These are phyloP conservation scores for Cydia fagiglandana DNA, from an alignment of 1,140 invertebrate genomes.

Conservation along the genomic window DNA sequence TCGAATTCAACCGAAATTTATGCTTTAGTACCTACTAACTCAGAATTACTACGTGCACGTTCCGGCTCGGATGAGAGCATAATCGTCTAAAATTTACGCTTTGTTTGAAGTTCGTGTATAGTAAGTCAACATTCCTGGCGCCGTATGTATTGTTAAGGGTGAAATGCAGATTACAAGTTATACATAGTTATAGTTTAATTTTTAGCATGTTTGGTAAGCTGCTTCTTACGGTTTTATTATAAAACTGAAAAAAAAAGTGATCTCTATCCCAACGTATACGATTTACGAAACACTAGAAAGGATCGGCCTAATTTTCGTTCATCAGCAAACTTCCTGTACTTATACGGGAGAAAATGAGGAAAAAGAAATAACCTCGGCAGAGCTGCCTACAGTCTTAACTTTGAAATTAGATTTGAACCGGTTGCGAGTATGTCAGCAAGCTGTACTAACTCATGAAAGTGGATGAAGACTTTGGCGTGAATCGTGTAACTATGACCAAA, in stretches of 20 bases:
- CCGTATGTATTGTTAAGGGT: slow-evolving; percentile 8
- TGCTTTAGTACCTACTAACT: slow-evolving; percentile 23
- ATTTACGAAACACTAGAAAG: not conserved
- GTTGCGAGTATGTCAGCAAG: slow-evolving; percentile 16
- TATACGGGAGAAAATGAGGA: not conserved
- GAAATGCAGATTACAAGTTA: slow-evolving; percentile 8
- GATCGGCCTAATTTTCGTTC: slow-evolving; percentile 1
- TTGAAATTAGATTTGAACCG: slow-evolving; percentile 28
- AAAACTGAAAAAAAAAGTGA: not conserved
- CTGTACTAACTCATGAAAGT: slow-evolving; percentile 1
- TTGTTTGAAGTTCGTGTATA: slow-evolving; percentile 24
- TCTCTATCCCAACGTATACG: not conserved
- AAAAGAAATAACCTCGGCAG: slow-evolving; percentile 11
- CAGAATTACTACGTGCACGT: slow-evolving; percentile 28
- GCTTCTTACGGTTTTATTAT: not conserved
- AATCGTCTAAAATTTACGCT: slow-evolving; percentile 30
- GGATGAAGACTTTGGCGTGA: not conserved
- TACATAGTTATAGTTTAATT: not conserved
- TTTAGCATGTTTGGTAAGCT: not conserved
- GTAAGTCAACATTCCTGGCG: slow-evolving; percentile 9
- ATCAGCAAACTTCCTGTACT: slow-evolving; percentile 9
- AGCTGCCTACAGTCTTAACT: slow-evolving; percentile 17
- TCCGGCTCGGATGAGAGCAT: slow-evolving; percentile 24
- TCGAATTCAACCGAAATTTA: slow-evolving; percentile 30
- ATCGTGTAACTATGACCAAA: not conserved